Conservation (phyloP, 1,140 invertebrate species). For the Drosophila triauraria region DNA sequence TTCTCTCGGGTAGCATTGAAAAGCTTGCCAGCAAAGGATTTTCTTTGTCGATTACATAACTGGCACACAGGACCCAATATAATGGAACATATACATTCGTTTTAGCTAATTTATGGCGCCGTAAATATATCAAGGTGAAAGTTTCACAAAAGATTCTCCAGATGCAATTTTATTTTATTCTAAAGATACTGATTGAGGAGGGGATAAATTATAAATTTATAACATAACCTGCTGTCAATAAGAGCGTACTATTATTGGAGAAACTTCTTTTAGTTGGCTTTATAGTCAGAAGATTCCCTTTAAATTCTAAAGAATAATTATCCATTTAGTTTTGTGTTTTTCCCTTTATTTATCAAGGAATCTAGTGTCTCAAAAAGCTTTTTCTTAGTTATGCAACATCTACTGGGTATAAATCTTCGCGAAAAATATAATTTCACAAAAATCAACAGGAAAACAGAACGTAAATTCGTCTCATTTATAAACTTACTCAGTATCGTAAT, state of each 20-base stretch:
- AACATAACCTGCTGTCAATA: background rate
- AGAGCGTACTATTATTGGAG: background rate
- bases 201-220: slow-evolving; percentile 1
- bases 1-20: slow-evolving; percentile 51
- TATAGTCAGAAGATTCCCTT: no score
- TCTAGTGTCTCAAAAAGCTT: background rate
- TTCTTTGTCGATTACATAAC: slow-evolving; percentile 54
- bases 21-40: slow-evolving; percentile 42
- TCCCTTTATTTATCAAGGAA: background rate
- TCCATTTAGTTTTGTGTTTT: no score
- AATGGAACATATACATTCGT: slow-evolving; percentile 31
- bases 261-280: background rate
- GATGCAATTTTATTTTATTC: slow-evolving; percentile 19
- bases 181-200: background rate
- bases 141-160: slow-evolving; percentile 22
- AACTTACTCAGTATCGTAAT: slow-evolving; percentile 80
- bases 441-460: slow-evolving; percentile 7
- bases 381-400: background rate
- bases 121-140: slow-evolving; percentile 57
- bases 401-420: background rate
- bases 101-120: slow-evolving; percentile 33
- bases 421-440: background rate
- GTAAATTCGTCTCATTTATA: slow-evolving; percentile 35
- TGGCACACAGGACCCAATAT: slow-evolving; percentile 36
- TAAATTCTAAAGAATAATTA: no score